phyloP scores from a whole-genome alignment of 2,113 vertebrate genomes.

The Triplophysa rosa region DNA sequence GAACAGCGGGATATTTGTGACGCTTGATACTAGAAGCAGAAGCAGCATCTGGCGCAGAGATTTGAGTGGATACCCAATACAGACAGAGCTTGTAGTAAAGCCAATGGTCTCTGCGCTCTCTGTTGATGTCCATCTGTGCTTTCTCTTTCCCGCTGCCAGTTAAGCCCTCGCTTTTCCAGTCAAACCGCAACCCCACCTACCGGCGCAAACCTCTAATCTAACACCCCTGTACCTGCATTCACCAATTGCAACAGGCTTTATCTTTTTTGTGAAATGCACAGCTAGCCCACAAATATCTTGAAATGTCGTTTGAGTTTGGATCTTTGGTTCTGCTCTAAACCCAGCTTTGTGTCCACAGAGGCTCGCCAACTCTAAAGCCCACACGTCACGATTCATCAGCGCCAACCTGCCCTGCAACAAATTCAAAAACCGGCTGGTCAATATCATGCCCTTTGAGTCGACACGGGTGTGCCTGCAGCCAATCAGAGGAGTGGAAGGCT shows the following conservation, averaged over 20 bases:
- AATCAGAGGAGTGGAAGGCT: slow-evolving; percentile 93
- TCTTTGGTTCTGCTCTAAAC: slow-evolving; percentile 16
- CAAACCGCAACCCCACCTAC: slow-evolving; percentile 4
- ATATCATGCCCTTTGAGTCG: slow-evolving; percentile 95
- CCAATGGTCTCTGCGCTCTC: slow-evolving; percentile 33
- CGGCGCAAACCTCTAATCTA: neutral
- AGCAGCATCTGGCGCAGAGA: slow-evolving; percentile 47
- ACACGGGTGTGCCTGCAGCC: slow-evolving; percentile 92
- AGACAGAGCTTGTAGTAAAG: slow-evolving; percentile 20
- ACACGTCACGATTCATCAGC: slow-evolving; percentile 94
- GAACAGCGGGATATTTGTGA: neutral
- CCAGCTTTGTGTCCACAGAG: slow-evolving; percentile 69
- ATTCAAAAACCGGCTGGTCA: slow-evolving; percentile 95
- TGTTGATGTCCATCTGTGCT: slow-evolving; percentile 53
- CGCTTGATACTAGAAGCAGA: slow-evolving; percentile 26
- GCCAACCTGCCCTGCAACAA: slow-evolving; percentile 97
- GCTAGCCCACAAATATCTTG: neutral
- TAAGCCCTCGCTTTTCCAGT: slow-evolving; percentile 39
- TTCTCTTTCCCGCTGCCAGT: slow-evolving; percentile 47
- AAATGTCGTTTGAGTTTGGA: neutral
- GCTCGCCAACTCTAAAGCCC: slow-evolving; percentile 90
- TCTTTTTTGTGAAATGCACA: slow-evolving; percentile 7
- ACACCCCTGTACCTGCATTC: slow-evolving; percentile 12
- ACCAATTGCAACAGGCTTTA: slow-evolving; percentile 12
- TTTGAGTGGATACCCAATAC: neutral